Base-by-base conservation (phyloP, 1,140 invertebrate genomes). In the Trichomalopsis sarcophagae region DNA sequence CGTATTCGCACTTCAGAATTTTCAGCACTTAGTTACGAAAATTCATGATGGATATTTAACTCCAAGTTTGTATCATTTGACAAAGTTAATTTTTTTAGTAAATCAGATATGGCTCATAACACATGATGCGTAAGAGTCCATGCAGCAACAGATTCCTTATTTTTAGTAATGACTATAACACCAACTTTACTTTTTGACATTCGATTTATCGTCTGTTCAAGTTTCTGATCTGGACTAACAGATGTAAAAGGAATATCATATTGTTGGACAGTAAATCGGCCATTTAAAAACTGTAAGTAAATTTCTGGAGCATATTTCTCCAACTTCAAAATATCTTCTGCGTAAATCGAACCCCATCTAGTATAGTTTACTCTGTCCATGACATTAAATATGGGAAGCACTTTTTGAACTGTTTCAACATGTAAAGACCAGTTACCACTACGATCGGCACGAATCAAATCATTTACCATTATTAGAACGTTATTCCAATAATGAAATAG, bases 311-410 rank as follows among this genome's bases (percentile, higher is more conserved):
- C 50, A 21, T 50, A 68, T 36, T 62, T 76, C 21, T 75, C 73
- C 10, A 84, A 66, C 27, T 11, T n/a, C 6, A 62, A 27, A 21
- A 81, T 77, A 62, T 27, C 87, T 75, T 85, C n/a, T 21, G 80
- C 21, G 44, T 81, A 86, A 36, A 87, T 36, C 7, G 76, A 9
- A 27, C 47, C 10, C 87, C 82, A 87, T 73, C 83, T 66, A 23
- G 84, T 62, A 69, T 87, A 86, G 79, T 86, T 85, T n/a, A 76
- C 50, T 40, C 82, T 27, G 30, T 86, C 83, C 55, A 85, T 74
- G 3, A 82, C 21, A 44, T 75, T 33, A 36, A 87, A 86, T 14
- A 85, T 21, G 14, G 85, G 85, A 40, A 74, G 71, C 5, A 86
- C 13, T 79, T 86, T 84, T 50, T 85, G 69, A 4, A 82, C 13